Conservation (phyloP, 2,113 vertebrate genomes). For the Cynoglossus semilaevis region DNA sequence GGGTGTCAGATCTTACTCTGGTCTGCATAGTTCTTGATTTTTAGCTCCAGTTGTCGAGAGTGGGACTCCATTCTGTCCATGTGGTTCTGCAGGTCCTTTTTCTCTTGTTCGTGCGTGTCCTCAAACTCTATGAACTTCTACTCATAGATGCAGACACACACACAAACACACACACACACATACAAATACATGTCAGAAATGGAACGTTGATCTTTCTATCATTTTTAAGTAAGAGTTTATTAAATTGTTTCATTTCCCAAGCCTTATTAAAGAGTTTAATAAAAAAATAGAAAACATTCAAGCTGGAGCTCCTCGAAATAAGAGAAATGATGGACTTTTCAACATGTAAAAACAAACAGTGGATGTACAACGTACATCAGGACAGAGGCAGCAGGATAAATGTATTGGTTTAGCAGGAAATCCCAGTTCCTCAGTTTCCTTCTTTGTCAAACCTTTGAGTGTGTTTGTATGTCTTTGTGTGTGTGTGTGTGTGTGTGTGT, state of each 20-base stretch:
- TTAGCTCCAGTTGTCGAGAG: slow-evolving; percentile 91
- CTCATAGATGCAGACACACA: slow-evolving; percentile 16
- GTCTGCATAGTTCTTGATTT: slow-evolving; percentile 93
- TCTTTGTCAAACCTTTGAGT: not conserved
- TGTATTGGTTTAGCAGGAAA: slow-evolving; percentile 10
- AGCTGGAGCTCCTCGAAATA: too few species aligned
- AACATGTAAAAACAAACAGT: not conserved
- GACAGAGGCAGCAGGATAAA: slow-evolving; percentile 4
- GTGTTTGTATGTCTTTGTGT: not conserved
- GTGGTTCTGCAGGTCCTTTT: slow-evolving; percentile 92
- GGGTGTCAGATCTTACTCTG: slow-evolving; percentile 81
- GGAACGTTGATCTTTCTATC: too few species aligned
- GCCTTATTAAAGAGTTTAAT: too few species aligned
- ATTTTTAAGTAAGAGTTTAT: not conserved
- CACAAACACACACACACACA: slow-evolving; percentile 8
- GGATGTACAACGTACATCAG: not conserved
- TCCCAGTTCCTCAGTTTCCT: slow-evolving; percentile 19
- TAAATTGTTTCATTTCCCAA: not conserved
- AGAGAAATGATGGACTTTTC: too few species aligned
- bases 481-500: not conserved
- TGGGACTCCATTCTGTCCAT: slow-evolving; percentile 90
- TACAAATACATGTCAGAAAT: too few species aligned
- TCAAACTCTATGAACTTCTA: slow-evolving; percentile 98
- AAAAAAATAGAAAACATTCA: too few species aligned
- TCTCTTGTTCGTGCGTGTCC: slow-evolving; percentile 95